A percentile compares a stretch with the other conserved stretches of the same genome.
phyloP scores from a whole-genome alignment of 2,113 vertebrate species.

The Scomber scombrus region DNA sequence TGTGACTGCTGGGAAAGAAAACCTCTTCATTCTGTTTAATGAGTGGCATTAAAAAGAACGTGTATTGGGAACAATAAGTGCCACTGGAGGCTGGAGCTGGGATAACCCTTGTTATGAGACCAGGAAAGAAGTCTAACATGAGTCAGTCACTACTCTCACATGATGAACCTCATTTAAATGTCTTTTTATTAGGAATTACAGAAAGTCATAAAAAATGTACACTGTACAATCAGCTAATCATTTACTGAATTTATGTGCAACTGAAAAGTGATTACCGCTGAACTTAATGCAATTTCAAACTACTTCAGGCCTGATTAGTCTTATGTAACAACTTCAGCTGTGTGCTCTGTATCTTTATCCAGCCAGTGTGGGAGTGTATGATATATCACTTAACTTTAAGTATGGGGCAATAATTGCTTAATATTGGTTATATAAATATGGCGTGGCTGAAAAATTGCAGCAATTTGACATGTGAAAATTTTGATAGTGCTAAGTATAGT shows the following conservation, averaged over 20 bases:
- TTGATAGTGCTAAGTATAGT: no score
- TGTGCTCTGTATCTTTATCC: neutral
- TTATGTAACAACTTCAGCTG: neutral
- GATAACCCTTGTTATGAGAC: slow-evolving; percentile 39
- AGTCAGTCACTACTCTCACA: slow-evolving; percentile 11
- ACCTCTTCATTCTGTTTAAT: slow-evolving; percentile 64
- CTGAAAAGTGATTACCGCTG: slow-evolving; percentile 2
- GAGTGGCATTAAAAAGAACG: slow-evolving; percentile 56
- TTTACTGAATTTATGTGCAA: neutral
- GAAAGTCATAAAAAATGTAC: slow-evolving; percentile 3
- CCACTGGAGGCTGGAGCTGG: slow-evolving; percentile 7
- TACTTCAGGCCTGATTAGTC: neutral
- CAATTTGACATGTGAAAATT: neutral
- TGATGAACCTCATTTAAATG: slow-evolving; percentile 28
- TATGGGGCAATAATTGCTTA: neutral
- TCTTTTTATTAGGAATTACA: slow-evolving; percentile 23
- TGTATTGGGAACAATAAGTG: slow-evolving; percentile 39
- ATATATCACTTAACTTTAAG: neutral
- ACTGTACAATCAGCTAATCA: neutral
- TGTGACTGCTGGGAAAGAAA: slow-evolving; percentile 42
- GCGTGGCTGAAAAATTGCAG: neutral
- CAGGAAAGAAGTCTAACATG: slow-evolving; percentile 18
- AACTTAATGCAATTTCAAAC: slow-evolving; percentile 17
- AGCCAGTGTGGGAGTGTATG: neutral
- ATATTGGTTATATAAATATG: no score